Evolutionary conservation across 1,140 invertebrate species (phyloP).

Genomic region (Trichonephila clavata): DNA sequence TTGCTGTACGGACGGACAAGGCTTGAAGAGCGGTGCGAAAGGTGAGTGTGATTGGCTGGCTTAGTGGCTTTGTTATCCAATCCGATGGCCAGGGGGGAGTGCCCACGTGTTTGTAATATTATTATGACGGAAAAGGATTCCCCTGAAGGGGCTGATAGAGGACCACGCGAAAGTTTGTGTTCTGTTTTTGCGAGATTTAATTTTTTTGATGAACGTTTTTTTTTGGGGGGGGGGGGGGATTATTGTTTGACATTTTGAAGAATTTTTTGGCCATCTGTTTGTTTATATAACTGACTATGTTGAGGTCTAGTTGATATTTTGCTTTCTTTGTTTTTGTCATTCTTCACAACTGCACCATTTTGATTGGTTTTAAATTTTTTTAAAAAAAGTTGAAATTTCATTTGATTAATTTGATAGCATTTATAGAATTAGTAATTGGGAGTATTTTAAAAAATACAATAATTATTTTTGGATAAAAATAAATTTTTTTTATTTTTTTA

Average conservation of each 20-base stretch:
- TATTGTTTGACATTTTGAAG: not conserved
- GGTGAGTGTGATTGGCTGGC: constrained; percentile 76
- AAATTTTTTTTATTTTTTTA: too few species aligned
- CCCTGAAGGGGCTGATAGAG: constrained; percentile 33
- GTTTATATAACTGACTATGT: too few species aligned
- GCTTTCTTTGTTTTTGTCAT: not conserved
- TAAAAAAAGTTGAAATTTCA: not conserved
- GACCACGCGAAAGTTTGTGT: not conserved
- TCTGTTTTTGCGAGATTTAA: constrained; percentile 11
- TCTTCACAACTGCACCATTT: not conserved
- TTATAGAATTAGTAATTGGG: too few species aligned
- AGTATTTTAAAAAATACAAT: too few species aligned
- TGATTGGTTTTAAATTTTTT: not conserved
- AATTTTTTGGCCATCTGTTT: constrained; percentile 9
- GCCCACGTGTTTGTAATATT: constrained; percentile 74
- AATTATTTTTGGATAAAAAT: too few species aligned
- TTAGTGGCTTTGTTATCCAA: constrained; percentile 77
- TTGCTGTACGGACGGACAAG: constrained; percentile 69
- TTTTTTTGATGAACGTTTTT: not conserved
- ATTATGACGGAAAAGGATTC: constrained; percentile 66
- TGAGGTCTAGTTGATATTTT: not conserved
- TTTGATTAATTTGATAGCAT: too few species aligned
- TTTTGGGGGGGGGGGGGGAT: not conserved
- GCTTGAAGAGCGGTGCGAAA: constrained; percentile 63
- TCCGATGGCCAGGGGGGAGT: constrained; percentile 74